phyloP scores from a whole-genome alignment of 1,140 invertebrate species.

The Brachionus paranguensis region DNA sequence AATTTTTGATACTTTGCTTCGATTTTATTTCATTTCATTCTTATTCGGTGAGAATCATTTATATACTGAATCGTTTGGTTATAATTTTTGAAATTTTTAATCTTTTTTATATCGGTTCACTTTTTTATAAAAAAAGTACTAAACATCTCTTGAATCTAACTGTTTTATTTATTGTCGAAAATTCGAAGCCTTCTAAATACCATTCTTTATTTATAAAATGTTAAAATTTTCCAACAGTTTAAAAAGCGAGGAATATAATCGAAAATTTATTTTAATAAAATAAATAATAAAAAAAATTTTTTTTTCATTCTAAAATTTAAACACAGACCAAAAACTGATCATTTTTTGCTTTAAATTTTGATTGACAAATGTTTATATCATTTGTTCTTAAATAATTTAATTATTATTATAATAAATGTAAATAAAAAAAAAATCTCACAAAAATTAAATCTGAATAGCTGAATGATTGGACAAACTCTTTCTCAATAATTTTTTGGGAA shows the following conservation, averaged over 20 bases:
- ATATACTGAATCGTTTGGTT: neutral
- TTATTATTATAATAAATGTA: no score
- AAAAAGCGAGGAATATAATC: neutral
- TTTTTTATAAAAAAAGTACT: neutral
- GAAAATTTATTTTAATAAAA: conserved; percentile 20
- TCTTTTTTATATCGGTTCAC: neutral
- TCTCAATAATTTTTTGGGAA: no score
- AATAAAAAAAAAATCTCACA: no score
- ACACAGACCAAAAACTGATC: no score
- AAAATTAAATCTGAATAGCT: no score
- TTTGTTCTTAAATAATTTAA: no score
- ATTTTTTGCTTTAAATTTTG: no score
- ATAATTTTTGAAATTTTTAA: neutral
- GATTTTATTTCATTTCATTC: neutral
- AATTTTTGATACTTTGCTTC: neutral
- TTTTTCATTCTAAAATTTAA: neutral
- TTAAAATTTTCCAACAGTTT: neutral
- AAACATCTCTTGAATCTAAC: neutral
- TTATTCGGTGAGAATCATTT: conserved; percentile 17
- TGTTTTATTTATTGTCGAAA: neutral
- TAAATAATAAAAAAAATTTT: neutral
- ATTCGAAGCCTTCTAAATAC: neutral
- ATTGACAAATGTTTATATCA: no score
- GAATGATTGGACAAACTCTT: no score
- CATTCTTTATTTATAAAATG: neutral